Base-by-base conservation (phyloP, 2,797 vertebrate species). In the Buceros bicornis region DNA sequence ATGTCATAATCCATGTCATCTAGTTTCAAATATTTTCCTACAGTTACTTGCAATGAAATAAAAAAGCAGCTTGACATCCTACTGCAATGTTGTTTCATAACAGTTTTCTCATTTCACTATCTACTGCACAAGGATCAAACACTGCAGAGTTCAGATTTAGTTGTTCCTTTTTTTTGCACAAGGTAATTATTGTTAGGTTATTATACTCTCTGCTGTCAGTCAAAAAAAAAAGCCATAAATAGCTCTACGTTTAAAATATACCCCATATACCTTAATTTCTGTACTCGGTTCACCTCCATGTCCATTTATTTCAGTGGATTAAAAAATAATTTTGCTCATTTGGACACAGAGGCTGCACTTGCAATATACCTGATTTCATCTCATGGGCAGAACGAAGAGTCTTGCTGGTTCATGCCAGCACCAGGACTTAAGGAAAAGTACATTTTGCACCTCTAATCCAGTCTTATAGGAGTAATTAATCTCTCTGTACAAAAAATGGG, bases 1-100 rank as follows among this genome's bases (percentile, higher is more conserved):
- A 77, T 33, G 28, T 61, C 56, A 73, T 72, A 90, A 80, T 50
- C 35, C 42, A 45, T 82, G 33, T 66, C 40, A 92, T 22, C 47
- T 53, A 82, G 8, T 64, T 96, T 84, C 66, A 93, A 82, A 53
- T 87, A 82, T 89, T 80, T 79, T 72, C 29, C 13, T 80, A 79
- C 11, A 77, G 48, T 92, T 91, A 81, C 66, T 61, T 83, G 43
- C 72, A 86, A 51, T 51, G 45, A 89, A 93, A 91, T 71, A 64
- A 84, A 70, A 74, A 82, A 48, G 79, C 22, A 72, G 29, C 58
- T 87, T 74, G 82, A 67, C 47, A 78, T 24, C 31, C 25, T 42
- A 66, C 16, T 54, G 21, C 37, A 69, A 25, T 31, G 42, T 18
- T 81, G 43, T 69, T 96, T 78, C 42, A n/a, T 53, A 60, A 47